These are phyloP conservation scores for Nycticorax nycticorax DNA, from an alignment of 2,113 vertebrate genomes.

Conservation along the genomic window DNA sequence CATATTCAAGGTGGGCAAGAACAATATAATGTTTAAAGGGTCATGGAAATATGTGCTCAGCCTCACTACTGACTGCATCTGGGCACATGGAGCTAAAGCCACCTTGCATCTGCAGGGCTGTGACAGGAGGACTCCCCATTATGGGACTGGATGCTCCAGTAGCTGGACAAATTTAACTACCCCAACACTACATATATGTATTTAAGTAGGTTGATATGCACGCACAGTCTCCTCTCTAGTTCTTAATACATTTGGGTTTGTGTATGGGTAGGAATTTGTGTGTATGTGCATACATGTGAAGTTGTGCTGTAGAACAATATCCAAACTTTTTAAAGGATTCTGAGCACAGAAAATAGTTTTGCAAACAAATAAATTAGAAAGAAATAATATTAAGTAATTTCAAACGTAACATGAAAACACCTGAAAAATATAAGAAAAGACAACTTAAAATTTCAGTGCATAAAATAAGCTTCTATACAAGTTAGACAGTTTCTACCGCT, in stretches of 20 bases:
- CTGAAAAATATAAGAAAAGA: background rate
- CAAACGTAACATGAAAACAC: background rate
- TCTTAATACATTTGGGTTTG: background rate
- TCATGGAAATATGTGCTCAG: background rate
- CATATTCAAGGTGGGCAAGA: background rate
- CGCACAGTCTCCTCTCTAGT: background rate
- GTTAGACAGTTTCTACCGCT: background rate
- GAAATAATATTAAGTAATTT: background rate
- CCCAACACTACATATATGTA: fast-evolving
- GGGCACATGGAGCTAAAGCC: fast-evolving
- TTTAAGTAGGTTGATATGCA: background rate
- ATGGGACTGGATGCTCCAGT: background rate
- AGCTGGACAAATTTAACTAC: background rate
- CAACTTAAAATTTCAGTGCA: background rate
- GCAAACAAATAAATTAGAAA: background rate
- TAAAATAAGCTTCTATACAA: background rate
- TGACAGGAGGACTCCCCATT: background rate
- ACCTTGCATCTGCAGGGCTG: background rate
- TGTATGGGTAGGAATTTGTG: background rate
- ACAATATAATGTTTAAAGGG: background rate
- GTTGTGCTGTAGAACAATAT: background rate
- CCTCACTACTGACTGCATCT: background rate
- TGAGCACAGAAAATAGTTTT: background rate
- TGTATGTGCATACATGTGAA: background rate
- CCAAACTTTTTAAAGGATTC: background rate